Evolutionary conservation across 2,888 invertebrate species (phyloP).

Genomic region (Choristoneura rosaceana): DNA sequence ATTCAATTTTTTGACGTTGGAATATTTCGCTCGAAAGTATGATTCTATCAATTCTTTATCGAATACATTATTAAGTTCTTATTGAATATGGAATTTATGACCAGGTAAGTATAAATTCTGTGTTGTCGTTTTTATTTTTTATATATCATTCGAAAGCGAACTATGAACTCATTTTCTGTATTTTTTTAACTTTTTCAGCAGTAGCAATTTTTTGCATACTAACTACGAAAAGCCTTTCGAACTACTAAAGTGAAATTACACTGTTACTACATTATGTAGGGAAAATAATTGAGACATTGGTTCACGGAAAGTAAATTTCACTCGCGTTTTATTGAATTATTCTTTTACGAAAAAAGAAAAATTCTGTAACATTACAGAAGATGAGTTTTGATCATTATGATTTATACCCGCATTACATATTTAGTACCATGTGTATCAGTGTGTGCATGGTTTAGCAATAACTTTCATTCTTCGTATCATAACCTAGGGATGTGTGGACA

Average conservation of each 20-base stretch:
- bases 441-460: constrained; percentile 35
- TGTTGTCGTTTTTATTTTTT: constrained; percentile 5
- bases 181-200: neutral
- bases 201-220: no score
- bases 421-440: constrained; percentile 41
- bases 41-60: neutral
- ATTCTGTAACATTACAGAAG: constrained; percentile 49
- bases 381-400: constrained; percentile 51
- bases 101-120: constrained; percentile 19
- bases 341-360: neutral
- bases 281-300: neutral
- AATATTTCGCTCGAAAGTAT: neutral
- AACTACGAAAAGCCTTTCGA: no score
- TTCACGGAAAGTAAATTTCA: neutral
- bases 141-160: constrained; percentile 25
- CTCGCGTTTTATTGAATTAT: neutral
- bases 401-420: constrained; percentile 26
- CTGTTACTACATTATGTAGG: no score
- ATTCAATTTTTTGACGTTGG: neutral
- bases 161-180: constrained; percentile 58
- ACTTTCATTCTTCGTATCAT: constrained; percentile 24
- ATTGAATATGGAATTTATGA: neutral
- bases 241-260: no score
- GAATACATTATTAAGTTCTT: neutral
- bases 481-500: constrained; percentile 22